phyloP scores from a whole-genome alignment of 2,797 vertebrate genomes.

The Chrysocyon brachyurus region DNA sequence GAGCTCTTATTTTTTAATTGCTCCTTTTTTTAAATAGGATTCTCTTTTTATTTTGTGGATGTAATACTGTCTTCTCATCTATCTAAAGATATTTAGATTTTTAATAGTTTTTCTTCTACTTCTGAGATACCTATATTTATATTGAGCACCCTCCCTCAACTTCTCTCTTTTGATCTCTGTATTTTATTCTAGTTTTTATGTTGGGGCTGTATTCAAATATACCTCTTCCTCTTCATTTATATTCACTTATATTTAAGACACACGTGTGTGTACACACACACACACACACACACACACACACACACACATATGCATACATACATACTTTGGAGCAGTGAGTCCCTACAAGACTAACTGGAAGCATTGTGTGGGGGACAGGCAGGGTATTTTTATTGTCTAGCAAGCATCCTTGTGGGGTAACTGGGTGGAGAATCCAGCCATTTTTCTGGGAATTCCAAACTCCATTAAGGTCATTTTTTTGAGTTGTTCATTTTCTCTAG shows the following conservation, averaged over 20 bases:
- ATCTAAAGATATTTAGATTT: background rate
- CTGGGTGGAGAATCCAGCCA: background rate
- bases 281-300: background rate
- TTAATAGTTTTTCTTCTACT: slow-evolving; percentile 23
- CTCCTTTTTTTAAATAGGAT: background rate
- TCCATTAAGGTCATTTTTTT: background rate
- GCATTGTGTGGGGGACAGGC: too few species aligned
- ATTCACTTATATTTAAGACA: slow-evolving; percentile 24
- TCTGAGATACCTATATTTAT: background rate
- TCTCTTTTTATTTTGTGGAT: background rate
- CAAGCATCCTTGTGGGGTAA: background rate
- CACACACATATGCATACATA: too few species aligned
- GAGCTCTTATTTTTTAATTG: background rate
- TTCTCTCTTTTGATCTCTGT: background rate
- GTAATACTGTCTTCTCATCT: background rate
- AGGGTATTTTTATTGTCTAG: background rate
- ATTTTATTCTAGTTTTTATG: slow-evolving; percentile 53
- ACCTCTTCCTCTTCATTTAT: background rate
- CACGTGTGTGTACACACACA: background rate
- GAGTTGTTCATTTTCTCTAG: background rate
- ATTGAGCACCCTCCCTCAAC: background rate
- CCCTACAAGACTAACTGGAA: background rate
- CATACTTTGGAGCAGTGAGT: background rate
- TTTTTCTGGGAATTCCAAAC: background rate
- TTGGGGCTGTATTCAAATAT: background rate